Conservation (phyloP, 2,888 invertebrate species). For the Pomacea canaliculata region DNA sequence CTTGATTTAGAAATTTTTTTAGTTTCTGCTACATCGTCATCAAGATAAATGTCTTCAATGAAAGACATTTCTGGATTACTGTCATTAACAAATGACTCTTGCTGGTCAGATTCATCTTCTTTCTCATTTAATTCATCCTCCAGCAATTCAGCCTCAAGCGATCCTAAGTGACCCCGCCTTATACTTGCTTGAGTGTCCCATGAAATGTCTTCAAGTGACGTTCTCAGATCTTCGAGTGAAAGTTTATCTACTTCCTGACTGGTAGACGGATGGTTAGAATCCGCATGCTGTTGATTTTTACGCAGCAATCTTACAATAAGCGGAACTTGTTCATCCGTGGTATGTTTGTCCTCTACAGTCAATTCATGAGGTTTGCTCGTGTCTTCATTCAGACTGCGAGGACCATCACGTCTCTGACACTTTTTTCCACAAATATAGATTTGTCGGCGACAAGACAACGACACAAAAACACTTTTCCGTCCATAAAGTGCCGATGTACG, state of each 20-base stretch:
- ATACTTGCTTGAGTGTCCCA: slow-evolving; percentile 27
- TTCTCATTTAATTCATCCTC: slow-evolving; percentile 7
- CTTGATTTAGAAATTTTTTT: not conserved
- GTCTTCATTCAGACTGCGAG: not conserved
- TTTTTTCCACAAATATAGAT: not conserved
- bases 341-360: too few species aligned
- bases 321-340: not conserved
- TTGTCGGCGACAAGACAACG: not conserved
- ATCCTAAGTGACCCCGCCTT: not conserved
- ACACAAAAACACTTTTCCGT: not conserved
- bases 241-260: slow-evolving; percentile 3
- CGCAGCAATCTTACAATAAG: slow-evolving; percentile 16
- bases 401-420: not conserved
- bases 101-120: not conserved
- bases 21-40: slow-evolving; percentile 18
- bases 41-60: slow-evolving; percentile 29
- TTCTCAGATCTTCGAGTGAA: slow-evolving; percentile 17
- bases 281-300: slow-evolving; percentile 5
- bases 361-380: not conserved
- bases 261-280: not conserved
- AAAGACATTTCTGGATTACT: not conserved
- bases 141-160: not conserved
- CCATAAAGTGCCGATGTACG: not conserved
- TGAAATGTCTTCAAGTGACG: slow-evolving; percentile 21
- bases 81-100: not conserved